A percentile compares a stretch with the other conserved stretches of the same genome.
These are phyloP conservation scores for Phoxinus phoxinus DNA, from an alignment of 2,113 vertebrate genomes.

Conservation along the genomic window DNA sequence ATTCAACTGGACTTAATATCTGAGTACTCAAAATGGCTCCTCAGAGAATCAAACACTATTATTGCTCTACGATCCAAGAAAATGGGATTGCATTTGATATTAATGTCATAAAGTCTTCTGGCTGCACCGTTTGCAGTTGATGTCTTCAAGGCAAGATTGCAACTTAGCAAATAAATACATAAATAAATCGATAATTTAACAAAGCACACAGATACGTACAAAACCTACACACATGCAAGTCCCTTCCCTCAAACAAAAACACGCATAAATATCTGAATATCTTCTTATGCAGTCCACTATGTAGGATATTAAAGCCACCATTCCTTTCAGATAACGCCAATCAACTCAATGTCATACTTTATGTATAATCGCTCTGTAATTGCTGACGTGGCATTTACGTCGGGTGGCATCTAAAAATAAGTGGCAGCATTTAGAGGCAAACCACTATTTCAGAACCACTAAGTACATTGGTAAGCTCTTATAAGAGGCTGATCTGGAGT, in stretches of 20 bases:
- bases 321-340: background rate
- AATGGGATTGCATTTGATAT: constrained; percentile 35
- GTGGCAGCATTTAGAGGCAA: constrained; percentile 65
- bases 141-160: constrained; percentile 75
- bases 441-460: constrained; percentile 55
- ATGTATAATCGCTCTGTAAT: constrained; percentile 56
- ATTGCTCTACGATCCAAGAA: background rate
- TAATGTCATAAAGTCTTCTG: constrained; percentile 30
- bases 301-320: background rate
- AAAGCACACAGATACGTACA: constrained; percentile 61
- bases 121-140: constrained; percentile 69
- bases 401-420: constrained; percentile 54
- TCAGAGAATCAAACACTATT: background rate
- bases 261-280: background rate
- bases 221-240: constrained; percentile 31
- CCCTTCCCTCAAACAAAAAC: constrained; percentile 6
- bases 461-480: constrained; percentile 66
- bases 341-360: constrained; percentile 46
- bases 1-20: constrained; percentile 33
- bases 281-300: background rate
- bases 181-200: constrained; percentile 56
- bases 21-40: constrained; percentile 2
- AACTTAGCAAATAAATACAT: constrained; percentile 67
- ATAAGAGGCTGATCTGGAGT: constrained; percentile 67
- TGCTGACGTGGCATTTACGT: constrained; percentile 59